Evolutionary conservation across 2,797 vertebrate genomes (phyloP).

Genomic region (Neosalanx taihuensis): DNA sequence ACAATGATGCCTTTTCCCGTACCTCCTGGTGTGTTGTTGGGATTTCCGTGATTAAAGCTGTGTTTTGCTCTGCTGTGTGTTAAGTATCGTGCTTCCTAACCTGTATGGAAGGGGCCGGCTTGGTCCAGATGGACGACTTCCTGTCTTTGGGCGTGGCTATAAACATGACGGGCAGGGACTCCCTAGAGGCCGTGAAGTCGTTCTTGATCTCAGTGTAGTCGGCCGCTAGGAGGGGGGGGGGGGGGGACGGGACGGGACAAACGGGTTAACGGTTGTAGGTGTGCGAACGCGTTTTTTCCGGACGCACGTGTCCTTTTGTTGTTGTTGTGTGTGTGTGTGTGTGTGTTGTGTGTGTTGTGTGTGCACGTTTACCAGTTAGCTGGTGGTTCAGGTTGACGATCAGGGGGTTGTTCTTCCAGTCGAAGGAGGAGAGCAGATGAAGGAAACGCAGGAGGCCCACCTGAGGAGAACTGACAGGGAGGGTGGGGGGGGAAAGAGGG

Average conservation of each 20-base stretch:
- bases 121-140: slow-evolving; percentile 87
- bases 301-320: background rate
- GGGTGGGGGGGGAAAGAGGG: slow-evolving; percentile 7
- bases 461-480: slow-evolving; percentile 86
- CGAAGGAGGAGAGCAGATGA: slow-evolving; percentile 84
- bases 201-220: slow-evolving; percentile 89
- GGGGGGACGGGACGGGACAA: slow-evolving; percentile 27
- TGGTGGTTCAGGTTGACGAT: slow-evolving; percentile 87
- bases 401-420: slow-evolving; percentile 94
- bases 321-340: slow-evolving; percentile 40
- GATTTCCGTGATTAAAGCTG: no score
- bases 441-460: slow-evolving; percentile 95
- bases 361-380: slow-evolving; percentile 78
- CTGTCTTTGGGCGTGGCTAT: slow-evolving; percentile 88
- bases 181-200: slow-evolving; percentile 81
- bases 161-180: slow-evolving; percentile 87
- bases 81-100: background rate
- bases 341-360: no score
- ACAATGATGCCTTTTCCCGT: no score
- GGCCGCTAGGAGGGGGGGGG: slow-evolving; percentile 64
- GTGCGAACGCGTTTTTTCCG: background rate
- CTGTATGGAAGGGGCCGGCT: slow-evolving; percentile 70
- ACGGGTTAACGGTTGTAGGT: background rate
- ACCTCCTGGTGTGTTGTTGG: no score
- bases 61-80: background rate